These are phyloP conservation scores for Myocastor coypus DNA, from an alignment of 2,113 vertebrate genomes.

Conservation along the genomic window DNA sequence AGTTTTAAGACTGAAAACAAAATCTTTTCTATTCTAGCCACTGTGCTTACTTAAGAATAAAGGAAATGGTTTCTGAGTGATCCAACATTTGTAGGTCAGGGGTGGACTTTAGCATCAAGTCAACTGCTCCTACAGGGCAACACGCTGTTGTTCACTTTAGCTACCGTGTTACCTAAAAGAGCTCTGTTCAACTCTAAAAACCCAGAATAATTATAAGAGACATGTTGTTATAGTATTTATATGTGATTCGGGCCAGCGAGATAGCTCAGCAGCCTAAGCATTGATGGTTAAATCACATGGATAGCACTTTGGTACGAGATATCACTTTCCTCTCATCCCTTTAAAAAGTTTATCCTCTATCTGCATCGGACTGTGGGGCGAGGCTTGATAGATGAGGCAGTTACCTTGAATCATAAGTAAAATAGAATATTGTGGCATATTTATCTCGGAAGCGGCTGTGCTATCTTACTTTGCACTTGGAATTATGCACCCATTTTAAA, in stretches of 20 bases:
- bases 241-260: no score
- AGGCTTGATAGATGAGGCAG: background rate
- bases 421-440: slow-evolving; percentile 58
- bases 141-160: background rate
- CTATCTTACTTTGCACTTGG: slow-evolving; percentile 41
- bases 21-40: background rate
- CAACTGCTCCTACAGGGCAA: background rate
- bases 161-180: background rate
- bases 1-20: background rate
- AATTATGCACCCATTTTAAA: slow-evolving; percentile 40
- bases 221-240: background rate
- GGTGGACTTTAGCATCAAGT: background rate
- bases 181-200: background rate
- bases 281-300: slow-evolving; percentile 70
- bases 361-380: no score
- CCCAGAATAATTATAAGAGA: background rate
- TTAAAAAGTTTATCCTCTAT: no score
- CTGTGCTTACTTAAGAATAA: background rate
- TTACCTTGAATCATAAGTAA: slow-evolving; percentile 67
- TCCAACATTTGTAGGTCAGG: background rate
- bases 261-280: no score
- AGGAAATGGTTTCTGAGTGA: background rate
- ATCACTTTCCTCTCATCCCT: slow-evolving; percentile 47
- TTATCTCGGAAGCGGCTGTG: slow-evolving; percentile 22
- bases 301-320: slow-evolving; percentile 59